Evolutionary conservation across 1,140 invertebrate genomes (phyloP), one percentile per base, ranked within the genome.

Genomic region (Meloidogyne exigua): DNA sequence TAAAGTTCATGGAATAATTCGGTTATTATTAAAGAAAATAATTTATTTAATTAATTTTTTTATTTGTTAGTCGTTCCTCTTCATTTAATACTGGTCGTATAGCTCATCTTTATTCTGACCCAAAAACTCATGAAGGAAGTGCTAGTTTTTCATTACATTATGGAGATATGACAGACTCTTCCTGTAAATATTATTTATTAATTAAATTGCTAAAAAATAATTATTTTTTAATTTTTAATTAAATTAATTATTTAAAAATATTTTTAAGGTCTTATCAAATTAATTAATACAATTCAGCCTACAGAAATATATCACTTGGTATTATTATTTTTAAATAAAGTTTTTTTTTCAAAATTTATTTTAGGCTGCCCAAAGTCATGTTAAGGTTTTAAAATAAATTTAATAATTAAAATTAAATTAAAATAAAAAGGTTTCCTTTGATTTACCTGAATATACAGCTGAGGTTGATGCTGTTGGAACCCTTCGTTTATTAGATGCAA

Each of bases 381-480:
- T 99, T 10, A 99, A 98, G 90, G 95, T 98, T 79, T 91, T 90
- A 68, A 13, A 13, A 5, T 44, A 70, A 76, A 11, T 36, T 11
- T 26, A 2, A 23, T 23, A 63, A 44, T 23, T 76, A 26, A 5
- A 32, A 18, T n/a, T 68, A 26, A 77, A 66, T 65, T 32, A 26
- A 36, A 69, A 76, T 69, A 78, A 64, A 28, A 80, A 93, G 92
- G 92, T 94, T 36, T 94, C 93, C 0, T 99, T 99, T 88, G 96
- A 99, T 87, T 89, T 99, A 78, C 95, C 94, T 83, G 96, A 99
- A 89, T 99, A 99, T 84, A 99, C 97, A 3, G 95, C 96, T 0
- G 95, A 98, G 90, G 96, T 99, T 12, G 96, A 99, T 89, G 97
- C 93, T 7, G 91, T 99, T n/a, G 97, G 97, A 13, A 97, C 95